A percentile compares a stretch with the other conserved stretches of the same genome.
These are phyloP conservation scores for Drosophila kikkawai DNA, from an alignment of 1,140 invertebrate species.

Conservation along the genomic window DNA sequence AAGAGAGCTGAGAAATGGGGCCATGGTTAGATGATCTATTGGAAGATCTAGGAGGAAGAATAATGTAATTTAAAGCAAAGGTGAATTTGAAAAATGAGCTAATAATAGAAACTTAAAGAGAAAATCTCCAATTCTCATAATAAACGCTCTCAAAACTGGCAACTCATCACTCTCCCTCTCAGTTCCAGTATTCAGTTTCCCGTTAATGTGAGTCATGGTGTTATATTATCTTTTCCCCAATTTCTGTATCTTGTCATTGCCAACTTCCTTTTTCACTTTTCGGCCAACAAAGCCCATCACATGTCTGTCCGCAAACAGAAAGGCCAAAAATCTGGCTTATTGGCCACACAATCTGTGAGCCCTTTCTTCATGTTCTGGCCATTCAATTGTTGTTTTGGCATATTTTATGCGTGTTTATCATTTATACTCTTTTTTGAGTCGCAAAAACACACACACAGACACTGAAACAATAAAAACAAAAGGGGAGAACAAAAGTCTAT, in stretches of 20 bases:
- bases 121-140: too few species aligned
- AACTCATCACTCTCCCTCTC: background rate
- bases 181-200: background rate
- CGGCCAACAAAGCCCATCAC: background rate
- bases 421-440: constrained; percentile 73
- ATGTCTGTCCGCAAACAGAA: constrained; percentile 15
- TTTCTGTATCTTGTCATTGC: constrained; percentile 15
- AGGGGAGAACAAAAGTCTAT: constrained; percentile 48
- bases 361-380: constrained; percentile 25
- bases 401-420: constrained; percentile 82
- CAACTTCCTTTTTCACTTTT: constrained; percentile 1
- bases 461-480: constrained; percentile 37
- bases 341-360: constrained; percentile 30
- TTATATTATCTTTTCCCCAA: constrained; percentile 2
- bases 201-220: constrained; percentile 6
- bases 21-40: constrained; percentile 28
- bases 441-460: constrained; percentile 14
- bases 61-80: background rate
- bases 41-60: background rate
- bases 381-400: constrained; percentile 69
- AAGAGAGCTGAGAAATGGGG: constrained; percentile 48
- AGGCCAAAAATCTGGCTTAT: constrained; percentile 50
- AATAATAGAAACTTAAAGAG: background rate
- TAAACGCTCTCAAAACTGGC: background rate
- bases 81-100: background rate